Percentiles rank a stretch among this genome's conserved stretches.
These are phyloP conservation scores for Larimichthys crocea DNA, from an alignment of 2,113 vertebrate genomes.

Conservation along the genomic window DNA sequence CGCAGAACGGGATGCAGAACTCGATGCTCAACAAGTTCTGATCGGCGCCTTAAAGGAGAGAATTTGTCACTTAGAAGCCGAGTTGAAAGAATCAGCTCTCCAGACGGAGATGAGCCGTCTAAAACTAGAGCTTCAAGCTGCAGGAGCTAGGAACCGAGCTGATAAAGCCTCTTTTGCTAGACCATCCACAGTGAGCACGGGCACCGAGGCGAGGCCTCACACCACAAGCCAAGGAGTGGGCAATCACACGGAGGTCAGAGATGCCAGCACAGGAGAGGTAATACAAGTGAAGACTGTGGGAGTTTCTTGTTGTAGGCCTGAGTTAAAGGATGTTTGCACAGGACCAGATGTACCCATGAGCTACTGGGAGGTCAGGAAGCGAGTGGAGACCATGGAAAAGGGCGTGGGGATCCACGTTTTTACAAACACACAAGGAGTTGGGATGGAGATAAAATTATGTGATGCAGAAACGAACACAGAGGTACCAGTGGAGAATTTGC, in stretches of 20 bases:
- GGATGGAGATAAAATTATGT: constrained; percentile 73
- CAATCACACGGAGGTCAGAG: constrained; percentile 78
- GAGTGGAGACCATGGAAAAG: constrained; percentile 82
- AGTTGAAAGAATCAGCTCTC: constrained; percentile 92
- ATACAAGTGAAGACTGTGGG: constrained; percentile 79
- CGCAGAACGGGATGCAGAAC: constrained; percentile 86
- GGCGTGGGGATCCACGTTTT: constrained; percentile 74
- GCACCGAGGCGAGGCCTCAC: constrained; percentile 80
- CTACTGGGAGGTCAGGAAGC: constrained; percentile 87
- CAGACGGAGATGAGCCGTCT: constrained; percentile 93
- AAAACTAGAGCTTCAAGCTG: constrained; percentile 91
- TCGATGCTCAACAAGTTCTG: constrained; percentile 90
- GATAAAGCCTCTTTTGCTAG: constrained; percentile 87
- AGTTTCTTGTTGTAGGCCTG: constrained; percentile 84
- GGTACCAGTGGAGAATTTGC: constrained; percentile 17
- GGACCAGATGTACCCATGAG: constrained; percentile 89
- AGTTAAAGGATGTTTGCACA: constrained; percentile 47
- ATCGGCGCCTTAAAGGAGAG: constrained; percentile 90
- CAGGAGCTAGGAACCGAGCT: constrained; percentile 88
- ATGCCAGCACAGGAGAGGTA: constrained; percentile 84
- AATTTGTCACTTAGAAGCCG: constrained; percentile 90
- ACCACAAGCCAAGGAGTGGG: constrained; percentile 88
- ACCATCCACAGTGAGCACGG: constrained; percentile 80
- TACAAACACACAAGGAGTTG: constrained; percentile 81
- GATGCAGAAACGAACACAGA: constrained; percentile 88